Percentiles rank a stretch among this genome's conserved stretches.
phyloP scores from a whole-genome alignment of 2,113 vertebrate species.

The Coryphaenoides rupestris region DNA sequence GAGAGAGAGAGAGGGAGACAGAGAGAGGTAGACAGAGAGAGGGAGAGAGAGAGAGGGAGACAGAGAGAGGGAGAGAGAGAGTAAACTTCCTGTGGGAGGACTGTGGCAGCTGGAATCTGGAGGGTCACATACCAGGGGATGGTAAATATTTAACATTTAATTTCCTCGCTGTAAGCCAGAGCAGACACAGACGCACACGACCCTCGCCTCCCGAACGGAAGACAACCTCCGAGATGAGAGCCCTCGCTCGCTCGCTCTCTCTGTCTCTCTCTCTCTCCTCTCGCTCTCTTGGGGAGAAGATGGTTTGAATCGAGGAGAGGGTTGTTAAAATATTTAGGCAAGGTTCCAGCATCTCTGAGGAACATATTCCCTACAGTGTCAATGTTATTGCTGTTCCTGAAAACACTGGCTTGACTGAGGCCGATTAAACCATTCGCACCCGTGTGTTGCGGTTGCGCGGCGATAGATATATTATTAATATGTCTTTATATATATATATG shows the following conservation, averaged over 20 bases:
- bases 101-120: constrained; percentile 63
- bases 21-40: too few species aligned
- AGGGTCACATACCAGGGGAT: constrained; percentile 63
- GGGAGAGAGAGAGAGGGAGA: neutral
- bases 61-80: constrained; percentile 37
- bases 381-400: constrained; percentile 58
- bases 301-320: constrained; percentile 48
- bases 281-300: constrained; percentile 27
- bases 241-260: too few species aligned
- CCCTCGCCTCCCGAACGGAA: too few species aligned
- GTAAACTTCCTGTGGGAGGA: constrained; percentile 70
- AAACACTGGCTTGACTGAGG: too few species aligned
- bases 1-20: too few species aligned
- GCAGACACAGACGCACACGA: too few species aligned
- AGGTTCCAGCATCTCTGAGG: constrained; percentile 36
- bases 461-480: too few species aligned
- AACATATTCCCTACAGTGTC: constrained; percentile 43
- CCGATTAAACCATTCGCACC: too few species aligned
- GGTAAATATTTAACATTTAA: constrained; percentile 74
- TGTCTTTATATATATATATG: too few species aligned
- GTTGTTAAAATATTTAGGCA: constrained; percentile 66
- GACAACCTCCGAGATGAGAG: too few species aligned
- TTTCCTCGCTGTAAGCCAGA: constrained; percentile 66
- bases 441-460: too few species aligned
- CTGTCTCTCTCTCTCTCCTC: too few species aligned